phyloP scores from a whole-genome alignment of 1,140 invertebrate species.

The Platorchestia sp. region DNA sequence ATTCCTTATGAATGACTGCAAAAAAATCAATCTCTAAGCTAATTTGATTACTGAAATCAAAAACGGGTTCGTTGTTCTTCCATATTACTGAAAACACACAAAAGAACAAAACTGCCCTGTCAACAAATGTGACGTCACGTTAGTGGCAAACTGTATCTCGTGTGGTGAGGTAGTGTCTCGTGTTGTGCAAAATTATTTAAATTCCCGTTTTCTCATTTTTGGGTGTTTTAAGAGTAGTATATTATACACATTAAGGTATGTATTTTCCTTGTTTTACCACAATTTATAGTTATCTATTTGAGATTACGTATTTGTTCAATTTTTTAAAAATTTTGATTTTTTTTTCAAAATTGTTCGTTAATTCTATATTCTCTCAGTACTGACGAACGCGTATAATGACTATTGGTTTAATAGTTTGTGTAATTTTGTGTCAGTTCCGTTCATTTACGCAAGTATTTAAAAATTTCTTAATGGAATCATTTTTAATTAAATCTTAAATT shows the following conservation, averaged over 20 bases:
- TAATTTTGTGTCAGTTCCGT: no score
- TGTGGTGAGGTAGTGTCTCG: conserved; percentile 39
- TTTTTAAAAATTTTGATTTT: no score
- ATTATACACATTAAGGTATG: background rate
- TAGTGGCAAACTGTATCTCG: background rate
- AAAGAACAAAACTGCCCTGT: conserved; percentile 46
- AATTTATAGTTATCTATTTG: no score
- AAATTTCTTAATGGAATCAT: no score
- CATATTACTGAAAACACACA: background rate
- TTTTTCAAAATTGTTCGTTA: no score
- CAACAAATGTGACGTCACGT: conserved; percentile 53
- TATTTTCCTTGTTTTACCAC: background rate
- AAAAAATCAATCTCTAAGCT: background rate
- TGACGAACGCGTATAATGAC: no score
- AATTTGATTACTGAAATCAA: background rate
- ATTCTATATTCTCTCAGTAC: no score
- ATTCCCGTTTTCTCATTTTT: background rate
- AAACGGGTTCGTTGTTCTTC: background rate
- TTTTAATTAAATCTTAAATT: no score
- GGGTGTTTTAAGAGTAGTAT: background rate
- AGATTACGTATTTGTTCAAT: no score
- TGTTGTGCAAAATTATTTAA: background rate
- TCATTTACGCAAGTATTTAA: no score
- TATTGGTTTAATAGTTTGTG: no score
- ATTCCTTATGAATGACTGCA: background rate